Conservation (phyloP, 2,113 vertebrate species). For the Cercocebus atys region DNA sequence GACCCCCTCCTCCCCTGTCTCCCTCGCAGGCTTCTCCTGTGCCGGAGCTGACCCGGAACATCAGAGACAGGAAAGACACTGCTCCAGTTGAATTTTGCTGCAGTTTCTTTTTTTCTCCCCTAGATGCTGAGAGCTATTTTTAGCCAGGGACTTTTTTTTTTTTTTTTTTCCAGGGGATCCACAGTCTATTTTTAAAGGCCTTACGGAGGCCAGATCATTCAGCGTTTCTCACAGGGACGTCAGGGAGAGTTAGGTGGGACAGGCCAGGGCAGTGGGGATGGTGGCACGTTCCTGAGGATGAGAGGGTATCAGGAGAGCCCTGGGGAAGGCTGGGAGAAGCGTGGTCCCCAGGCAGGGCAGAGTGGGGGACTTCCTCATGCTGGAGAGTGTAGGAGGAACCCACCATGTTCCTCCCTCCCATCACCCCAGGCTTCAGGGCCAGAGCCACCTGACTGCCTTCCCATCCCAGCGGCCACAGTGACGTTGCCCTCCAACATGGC, state of each 20-base stretch:
- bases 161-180: constrained; percentile 68
- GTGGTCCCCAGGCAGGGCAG: background rate
- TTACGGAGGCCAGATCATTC: constrained; percentile 42
- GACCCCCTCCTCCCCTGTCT: background rate
- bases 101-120: constrained; percentile 71
- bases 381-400: background rate
- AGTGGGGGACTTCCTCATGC: background rate
- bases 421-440: background rate
- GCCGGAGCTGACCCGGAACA: constrained; percentile 10
- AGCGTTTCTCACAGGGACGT: constrained; percentile 28
- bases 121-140: constrained; percentile 78
- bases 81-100: constrained; percentile 71
- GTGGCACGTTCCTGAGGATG: background rate
- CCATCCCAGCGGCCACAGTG: background rate
- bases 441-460: fast-evolving
- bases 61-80: constrained; percentile 50
- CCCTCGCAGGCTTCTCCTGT: fast-evolving
- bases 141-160: constrained; percentile 47
- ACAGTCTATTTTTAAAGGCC: constrained; percentile 75
- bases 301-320: background rate
- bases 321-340: background rate
- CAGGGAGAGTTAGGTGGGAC: background rate
- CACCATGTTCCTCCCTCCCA: background rate
- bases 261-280: background rate
- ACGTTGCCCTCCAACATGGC: background rate